Base-by-base conservation (phyloP, 2,113 vertebrate species). In the Tangachromis dhanisi region DNA sequence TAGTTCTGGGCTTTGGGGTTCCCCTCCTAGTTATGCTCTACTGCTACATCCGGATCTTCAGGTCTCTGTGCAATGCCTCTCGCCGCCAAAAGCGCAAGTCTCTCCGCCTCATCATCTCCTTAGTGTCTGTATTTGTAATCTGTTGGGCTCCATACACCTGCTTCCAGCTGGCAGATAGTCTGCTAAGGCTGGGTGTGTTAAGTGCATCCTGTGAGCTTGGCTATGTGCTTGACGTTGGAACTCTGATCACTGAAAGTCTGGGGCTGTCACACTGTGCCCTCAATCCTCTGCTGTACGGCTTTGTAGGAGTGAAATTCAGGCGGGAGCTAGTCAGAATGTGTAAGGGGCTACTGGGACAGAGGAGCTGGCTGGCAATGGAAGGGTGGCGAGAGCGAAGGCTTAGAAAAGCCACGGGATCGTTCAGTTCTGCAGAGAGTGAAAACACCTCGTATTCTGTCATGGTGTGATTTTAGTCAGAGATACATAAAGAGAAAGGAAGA, bases 231-330 rank as follows among this genome's bases (percentile, higher is more conserved):
- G 97, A 98, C 89, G 84, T 95, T 2, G 96, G 96, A 21, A 94
- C 92, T 42, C 2, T 96, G 78, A 82, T 97, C 71, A 95, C 97
- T 1, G 94, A 97, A 68, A 96, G 95, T 14, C 1, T 97, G 76
- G 97, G 97, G 4, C 91, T 97, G 53, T 89, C 94, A 3, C 97
- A 98, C 85, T 97, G 96, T 35, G 97, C 97, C 80, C 91, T 98
- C 12, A 98, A 98, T 92, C 97, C 97, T 7, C 84, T 98, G 76
- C 95, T 97, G 14, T 98, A 98, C 1, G 96, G 97, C 13, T 96
- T 97, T 8, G 96, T 97, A 6, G 97, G 97, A 1, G 94, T 96
- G 21, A 97, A 97, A 89, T 98, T 98, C 88, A 95, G 96, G 21
- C 95, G 90, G 78, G 96, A 97, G 89, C 94, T 97, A 24, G 29